These are phyloP conservation scores for Ceratina australensis DNA, from an alignment of 1,140 invertebrate species.

Conservation along the genomic window DNA sequence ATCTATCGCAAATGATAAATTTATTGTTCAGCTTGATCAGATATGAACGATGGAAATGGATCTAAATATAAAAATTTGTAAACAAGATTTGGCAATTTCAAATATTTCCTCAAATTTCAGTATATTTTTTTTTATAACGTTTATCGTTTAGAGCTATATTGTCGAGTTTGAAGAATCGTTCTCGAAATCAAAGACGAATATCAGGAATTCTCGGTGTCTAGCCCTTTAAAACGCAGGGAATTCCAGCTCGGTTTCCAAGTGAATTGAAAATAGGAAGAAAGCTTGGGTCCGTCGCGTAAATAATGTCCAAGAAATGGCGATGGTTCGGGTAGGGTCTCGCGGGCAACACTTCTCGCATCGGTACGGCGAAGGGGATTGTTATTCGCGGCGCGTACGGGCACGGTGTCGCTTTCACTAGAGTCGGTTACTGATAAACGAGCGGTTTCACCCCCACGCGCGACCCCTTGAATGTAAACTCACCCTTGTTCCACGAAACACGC, in stretches of 20 bases:
- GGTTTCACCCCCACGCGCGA: slow-evolving; percentile 67
- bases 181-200: slow-evolving; percentile 53
- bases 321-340: slow-evolving; percentile 24
- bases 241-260: slow-evolving; percentile 63
- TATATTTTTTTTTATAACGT: too few species aligned
- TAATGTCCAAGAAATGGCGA: slow-evolving; percentile 57
- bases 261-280: slow-evolving; percentile 74
- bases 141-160: too few species aligned
- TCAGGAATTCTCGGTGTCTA: slow-evolving; percentile 35
- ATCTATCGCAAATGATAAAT: too few species aligned
- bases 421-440: slow-evolving; percentile 79
- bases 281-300: slow-evolving; percentile 56
- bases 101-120: too few species aligned
- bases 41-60: too few species aligned
- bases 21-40: too few species aligned
- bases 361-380: slow-evolving; percentile 69
- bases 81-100: too few species aligned
- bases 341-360: slow-evolving; percentile 69
- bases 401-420: slow-evolving; percentile 79
- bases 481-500: slow-evolving; percentile 59
- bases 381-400: slow-evolving; percentile 75
- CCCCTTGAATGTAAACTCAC: slow-evolving; percentile 75
- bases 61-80: too few species aligned
- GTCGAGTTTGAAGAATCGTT: background rate
- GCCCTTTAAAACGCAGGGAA: slow-evolving; percentile 54